A percentile compares a stretch with the other conserved stretches of the same genome.
Evolutionary conservation across 2,888 invertebrate genomes (phyloP).

Genomic region (Latheticus oryzae): DNA sequence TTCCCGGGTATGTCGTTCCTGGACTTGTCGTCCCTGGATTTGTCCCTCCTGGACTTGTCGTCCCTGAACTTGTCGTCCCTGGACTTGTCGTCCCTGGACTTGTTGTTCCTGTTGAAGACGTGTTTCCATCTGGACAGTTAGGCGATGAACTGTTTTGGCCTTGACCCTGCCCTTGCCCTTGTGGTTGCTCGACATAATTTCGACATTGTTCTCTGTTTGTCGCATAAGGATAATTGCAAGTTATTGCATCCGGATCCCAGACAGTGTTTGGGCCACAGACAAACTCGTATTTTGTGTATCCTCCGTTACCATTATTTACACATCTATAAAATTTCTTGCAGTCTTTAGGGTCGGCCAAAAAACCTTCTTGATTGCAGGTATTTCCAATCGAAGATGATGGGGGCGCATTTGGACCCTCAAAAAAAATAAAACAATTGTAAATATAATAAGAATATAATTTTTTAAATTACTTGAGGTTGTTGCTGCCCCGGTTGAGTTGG

Average conservation of each 20-base stretch:
- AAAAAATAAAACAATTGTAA: conserved; percentile 1
- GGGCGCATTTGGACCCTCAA: conserved; percentile 18
- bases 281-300: conserved; percentile 74
- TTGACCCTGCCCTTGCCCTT: no score
- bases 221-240: conserved; percentile 74
- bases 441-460: not conserved
- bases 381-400: conserved; percentile 35
- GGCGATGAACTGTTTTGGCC: conserved; percentile 11
- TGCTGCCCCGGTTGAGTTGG: conserved; percentile 35
- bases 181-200: conserved; percentile 56
- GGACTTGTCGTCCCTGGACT: conserved; percentile 8
- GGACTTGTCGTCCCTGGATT: conserved; percentile 24
- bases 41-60: conserved; percentile 17
- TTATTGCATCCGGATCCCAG: conserved; percentile 75
- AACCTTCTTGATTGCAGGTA: conserved; percentile 56
- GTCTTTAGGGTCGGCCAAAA: conserved; percentile 55
- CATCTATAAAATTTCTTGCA: conserved; percentile 61
- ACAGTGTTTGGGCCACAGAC: conserved; percentile 78
- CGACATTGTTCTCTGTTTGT: conserved; percentile 64
- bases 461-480: not conserved
- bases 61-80: conserved; percentile 26
- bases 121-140: not conserved
- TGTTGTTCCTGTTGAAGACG: conserved; percentile 10
- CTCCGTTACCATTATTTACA: conserved; percentile 60
- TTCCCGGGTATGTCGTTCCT: conserved; percentile 10